A percentile compares a stretch with the other conserved stretches of the same genome.
Conservation (phyloP, 2,113 vertebrate species). For the Cryptomyrus ogoouensis region DNA sequence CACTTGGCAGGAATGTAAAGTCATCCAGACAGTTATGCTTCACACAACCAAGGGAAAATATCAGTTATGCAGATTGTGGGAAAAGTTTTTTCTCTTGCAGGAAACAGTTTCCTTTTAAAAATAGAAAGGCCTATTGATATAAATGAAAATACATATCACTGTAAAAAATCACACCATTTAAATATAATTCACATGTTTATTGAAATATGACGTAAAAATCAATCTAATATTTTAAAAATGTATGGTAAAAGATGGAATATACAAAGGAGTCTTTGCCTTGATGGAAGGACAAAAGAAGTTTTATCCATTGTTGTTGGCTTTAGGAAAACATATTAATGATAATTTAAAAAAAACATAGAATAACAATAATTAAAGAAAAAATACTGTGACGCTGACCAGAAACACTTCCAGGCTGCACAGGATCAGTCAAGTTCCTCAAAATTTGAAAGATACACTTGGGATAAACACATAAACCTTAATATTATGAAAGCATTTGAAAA, state of each 20-base stretch:
- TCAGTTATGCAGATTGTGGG: background rate
- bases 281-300: background rate
- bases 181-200: background rate
- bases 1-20: background rate
- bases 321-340: background rate
- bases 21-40: conserved; percentile 6
- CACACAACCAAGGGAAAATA: background rate
- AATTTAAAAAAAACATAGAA: background rate
- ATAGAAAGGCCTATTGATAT: background rate
- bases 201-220: background rate
- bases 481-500: background rate
- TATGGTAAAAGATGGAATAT: background rate
- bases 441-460: background rate
- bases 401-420: background rate
- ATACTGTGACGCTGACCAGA: background rate
- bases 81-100: background rate
- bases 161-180: background rate
- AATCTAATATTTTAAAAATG: background rate
- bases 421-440: background rate
- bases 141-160: background rate
- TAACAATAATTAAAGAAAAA: background rate
- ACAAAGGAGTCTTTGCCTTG: background rate
- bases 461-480: background rate
- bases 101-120: background rate
- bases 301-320: background rate